Evolutionary conservation across 2,113 vertebrate species (phyloP), one percentile per base, ranked within the genome.

Genomic region (Stomatorhinus ivindoensis): DNA sequence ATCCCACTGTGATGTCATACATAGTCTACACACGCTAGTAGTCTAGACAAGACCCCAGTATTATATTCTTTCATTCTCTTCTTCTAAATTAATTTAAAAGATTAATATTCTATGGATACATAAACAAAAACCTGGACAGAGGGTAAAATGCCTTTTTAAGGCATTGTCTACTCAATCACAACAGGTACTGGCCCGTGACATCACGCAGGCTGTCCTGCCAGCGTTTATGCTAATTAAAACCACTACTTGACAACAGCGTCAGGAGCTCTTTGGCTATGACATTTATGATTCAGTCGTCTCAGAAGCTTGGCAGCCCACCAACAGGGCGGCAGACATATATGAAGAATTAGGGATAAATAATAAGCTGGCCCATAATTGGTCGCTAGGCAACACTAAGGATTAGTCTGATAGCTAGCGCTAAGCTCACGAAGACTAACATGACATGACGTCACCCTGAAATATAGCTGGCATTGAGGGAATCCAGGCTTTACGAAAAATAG

Each of bases 331-430:
- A 61, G n/a, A 86, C 58, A 87, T 87, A 58, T 24, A 86, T 42
- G 58, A 11, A 87, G 35, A 92, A 89, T 90, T 88, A 91, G 82
- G 86, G 42, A 53, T 6, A 91, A 90, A 87, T 88, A 88, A 88
- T 82, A 91, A 89, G 89, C 86, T 69, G 47, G 88, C 87, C 88
- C 89, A 92, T 90, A 85, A 86, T 55, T 39, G 50, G 91, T 91
- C 91, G 89, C 91, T 92, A 93, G 83, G 92, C 88, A 93, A 92
- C 91, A 89, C 65, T 82, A 82, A 39, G 89, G 91, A 89, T 90
- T 91, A 87, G 69, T 27, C 87, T 87, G 87, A 31, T n/a, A 89
- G 13, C 27, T 19, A 35, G 55, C 87, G 13, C 76, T 47, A 46
- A 89, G 73, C 17, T 48, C 82, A 90, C 35, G 24, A 31, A 86